These are phyloP conservation scores for Atlantisia rogersi DNA, from an alignment of 2,113 vertebrate genomes.

Conservation along the genomic window DNA sequence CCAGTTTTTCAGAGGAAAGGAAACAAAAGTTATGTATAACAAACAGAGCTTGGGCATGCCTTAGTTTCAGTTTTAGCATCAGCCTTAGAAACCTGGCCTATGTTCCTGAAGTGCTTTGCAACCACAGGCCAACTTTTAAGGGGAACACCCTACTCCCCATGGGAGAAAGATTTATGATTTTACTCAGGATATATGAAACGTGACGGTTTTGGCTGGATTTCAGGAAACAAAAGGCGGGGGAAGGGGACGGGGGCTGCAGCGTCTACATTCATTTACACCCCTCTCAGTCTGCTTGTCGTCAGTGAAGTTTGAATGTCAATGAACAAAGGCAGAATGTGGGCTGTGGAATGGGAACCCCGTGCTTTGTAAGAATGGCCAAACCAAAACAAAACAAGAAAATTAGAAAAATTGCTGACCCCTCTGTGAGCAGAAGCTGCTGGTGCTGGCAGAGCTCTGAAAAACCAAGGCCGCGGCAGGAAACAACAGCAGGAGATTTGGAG, in stretches of 20 bases:
- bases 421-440: background rate
- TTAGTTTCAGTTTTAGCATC: background rate
- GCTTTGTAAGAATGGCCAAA: background rate
- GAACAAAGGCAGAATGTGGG: background rate
- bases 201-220: slow-evolving; percentile 3
- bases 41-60: background rate
- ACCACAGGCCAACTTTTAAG: background rate
- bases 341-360: background rate
- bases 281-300: background rate
- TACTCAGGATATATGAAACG: slow-evolving; percentile 3
- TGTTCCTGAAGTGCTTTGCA: slow-evolving; percentile 7
- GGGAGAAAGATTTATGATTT: slow-evolving; percentile 46
- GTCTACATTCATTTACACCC: background rate
- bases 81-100: slow-evolving; percentile 5
- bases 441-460: background rate
- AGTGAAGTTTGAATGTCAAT: background rate
- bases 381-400: background rate
- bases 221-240: background rate
- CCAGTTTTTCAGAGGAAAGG: background rate
- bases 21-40: background rate
- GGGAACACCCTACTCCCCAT: slow-evolving; percentile 29
- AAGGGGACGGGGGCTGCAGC: background rate
- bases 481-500: background rate
- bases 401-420: background rate
- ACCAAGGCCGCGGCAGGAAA: background rate